Base-by-base conservation (phyloP, 2,797 vertebrate species). In the Eulemur coronatus region DNA sequence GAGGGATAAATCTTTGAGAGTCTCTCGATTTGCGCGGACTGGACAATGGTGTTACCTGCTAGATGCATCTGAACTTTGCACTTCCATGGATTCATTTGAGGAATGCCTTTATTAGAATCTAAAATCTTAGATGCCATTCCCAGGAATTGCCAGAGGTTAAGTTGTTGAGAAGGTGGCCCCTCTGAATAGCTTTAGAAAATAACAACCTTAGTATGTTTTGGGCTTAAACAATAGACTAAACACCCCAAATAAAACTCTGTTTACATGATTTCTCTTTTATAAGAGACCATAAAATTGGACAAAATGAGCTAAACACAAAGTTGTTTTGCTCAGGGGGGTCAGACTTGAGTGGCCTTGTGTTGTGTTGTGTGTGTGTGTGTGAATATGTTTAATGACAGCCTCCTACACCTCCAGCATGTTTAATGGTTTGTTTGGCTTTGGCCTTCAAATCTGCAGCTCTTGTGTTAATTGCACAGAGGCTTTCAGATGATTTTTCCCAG, bases 391-490 rank as follows among this genome's bases (percentile, higher is more conserved):
- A 90, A 84, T 88, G 79, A 75, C 52, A 84, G 9, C 33, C 24
- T 81, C 28, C 38, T n/a, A 86, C 20, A 91, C 13, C 8, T 96
- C 96, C 63, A 78, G 43, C 41, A 89, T 88, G 28, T 75, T 91
- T 91, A 94, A 93, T 95, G 70, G 30, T 96, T 93, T 95, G 11
- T 15, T 84, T 9, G 84, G 72, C 20, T 92, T 96, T 93, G 52
- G 46, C 35, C 50, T 76, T 97, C 46, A 95, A 72, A 94, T 84
- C 17, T 55, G 22, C 20, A 89, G 63, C 43, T 82, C 35, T 89
- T 93, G n/a, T 89, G 46, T 89, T 96, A 96, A 91, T 82, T 94
- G 38, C 17, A 91, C 22, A 89, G 79, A 94, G 20, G n/a, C 41
- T 95, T 94, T 95, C 38, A 22, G 35, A 70, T 72, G 26, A 89